Evolutionary conservation across 2,888 invertebrate species (phyloP), one percentile per base, ranked within the genome.

Genomic region (Melinaea menophilus): DNA sequence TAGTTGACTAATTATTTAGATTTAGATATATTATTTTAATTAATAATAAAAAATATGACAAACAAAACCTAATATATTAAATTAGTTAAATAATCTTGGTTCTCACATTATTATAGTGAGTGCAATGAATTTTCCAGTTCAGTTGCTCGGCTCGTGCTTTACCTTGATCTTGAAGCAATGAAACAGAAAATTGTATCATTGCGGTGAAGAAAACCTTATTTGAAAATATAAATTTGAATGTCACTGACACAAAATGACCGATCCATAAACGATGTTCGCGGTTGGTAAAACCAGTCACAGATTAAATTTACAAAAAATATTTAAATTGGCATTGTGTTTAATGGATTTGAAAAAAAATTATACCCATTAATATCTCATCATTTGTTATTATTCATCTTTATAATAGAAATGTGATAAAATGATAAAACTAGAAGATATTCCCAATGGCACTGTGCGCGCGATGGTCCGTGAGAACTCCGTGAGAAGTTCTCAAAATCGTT

Each of bases 101-200:
- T 41, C 9, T 31, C 51, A n/a, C 5, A 51, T 31, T 31, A 31
- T 22, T 51, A 31, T 51, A 51, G 51, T n/a, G 48, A 64, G 55
- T 56, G n/a, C 59, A 55, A 64, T 62, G 61, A 64, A 62, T 59
- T 67, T 74, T 68, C 70, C 78, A 76, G 80, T 82, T 81, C 78
- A 85, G 55, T 74, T 69, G 70, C 45, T 69, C 68, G 81, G 80
- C 87, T 85, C 85, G 88, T 88, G 87, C 86, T 79, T 79, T 89
- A 88, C 83, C 79, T 78, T 79, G 76, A 71, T 79, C 78, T 76
- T 51, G 11, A 75, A 70, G 74, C 86, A 88, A 78, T 85, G 77
- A 78, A 79, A 86, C 80, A 85, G 88, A 89, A 90, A 88, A 84
- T 82, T 78, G 70, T 69, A 73, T 68, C 69, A 79, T 78, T 87